Evolutionary conservation across 2,797 vertebrate genomes (phyloP), one percentile per base, ranked within the genome.

Genomic region (Cirrhinus mrigala): DNA sequence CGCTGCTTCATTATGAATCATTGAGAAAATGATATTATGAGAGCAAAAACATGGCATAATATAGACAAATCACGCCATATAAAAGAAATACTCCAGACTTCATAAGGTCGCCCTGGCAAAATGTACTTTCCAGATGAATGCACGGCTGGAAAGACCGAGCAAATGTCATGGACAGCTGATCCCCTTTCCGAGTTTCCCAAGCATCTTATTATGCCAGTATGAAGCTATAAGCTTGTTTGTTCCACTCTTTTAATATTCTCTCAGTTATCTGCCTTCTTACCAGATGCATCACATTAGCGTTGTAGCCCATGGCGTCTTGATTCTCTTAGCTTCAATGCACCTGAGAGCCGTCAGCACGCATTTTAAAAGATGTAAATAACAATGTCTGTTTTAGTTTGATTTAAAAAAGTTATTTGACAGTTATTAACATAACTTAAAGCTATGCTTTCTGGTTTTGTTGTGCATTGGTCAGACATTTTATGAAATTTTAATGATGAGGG

Each of bases 101-200:
- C 22, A 52, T 40, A 18, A 54, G 62, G 56, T 74, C 2, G 22
- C 69, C n/a, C 18, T 56, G n/a, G 6, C 66, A 64, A 46, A 71
- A 56, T 68, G 24, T 54, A 44, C 29, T 75, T 70, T 74, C n/a
- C 50, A 7, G 16, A 50, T 79, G 56, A 74, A 73, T 74, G 37
- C 50, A 85, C 9, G 6, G 58, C 44, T 46, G 52, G 40, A 77
- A 69, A 66, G 58, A 68, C 66, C 15, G 71, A 62, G 66, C 54
- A 73, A 79, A 70, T 84, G 76, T 87, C 83, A 83, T 54, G 69
- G 80, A 79, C 48, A 83, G 82, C 82, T 75, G 82, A 87, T 84
- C 86, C 69, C 54, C 68, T 75, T 68, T 79, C 37, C 22, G 37
- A 27, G 44, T 50, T 77, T 70, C 48, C 48, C 29, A 46, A 75